Conservation (phyloP, 2,797 vertebrate genomes). For the Syndactyla subalaris region DNA sequence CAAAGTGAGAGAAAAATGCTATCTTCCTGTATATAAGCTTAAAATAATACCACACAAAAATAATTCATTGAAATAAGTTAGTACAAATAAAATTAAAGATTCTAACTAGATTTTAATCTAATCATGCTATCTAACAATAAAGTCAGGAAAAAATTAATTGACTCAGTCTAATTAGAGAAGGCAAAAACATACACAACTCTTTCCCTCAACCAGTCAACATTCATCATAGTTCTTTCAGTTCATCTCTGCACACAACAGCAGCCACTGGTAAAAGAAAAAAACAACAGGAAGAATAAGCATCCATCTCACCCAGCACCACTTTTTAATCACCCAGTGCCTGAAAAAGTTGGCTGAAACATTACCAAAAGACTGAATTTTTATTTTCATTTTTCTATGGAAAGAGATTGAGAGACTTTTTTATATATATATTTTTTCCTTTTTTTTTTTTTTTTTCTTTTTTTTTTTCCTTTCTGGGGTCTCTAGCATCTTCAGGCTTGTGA, state of each 20-base stretch:
- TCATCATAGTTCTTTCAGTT: neutral
- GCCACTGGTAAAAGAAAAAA: neutral
- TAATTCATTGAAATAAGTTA: neutral
- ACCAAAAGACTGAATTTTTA: neutral
- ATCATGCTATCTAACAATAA: neutral
- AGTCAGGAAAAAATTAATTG: neutral
- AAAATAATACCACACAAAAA: neutral
- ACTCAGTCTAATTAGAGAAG: neutral
- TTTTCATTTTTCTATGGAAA: neutral
- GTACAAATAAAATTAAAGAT: neutral
- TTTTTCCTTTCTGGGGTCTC: neutral
- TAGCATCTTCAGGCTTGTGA: neutral
- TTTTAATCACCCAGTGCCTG: neutral
- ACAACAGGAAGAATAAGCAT: neutral
- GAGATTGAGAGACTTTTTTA: too few relatives aligned
- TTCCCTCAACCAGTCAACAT: neutral
- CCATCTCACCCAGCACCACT: neutral
- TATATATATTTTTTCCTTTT: too few relatives aligned
- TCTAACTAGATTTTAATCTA: neutral
- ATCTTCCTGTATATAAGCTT: neutral
- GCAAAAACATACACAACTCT: neutral
- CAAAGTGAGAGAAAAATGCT: neutral
- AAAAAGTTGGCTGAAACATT: neutral
- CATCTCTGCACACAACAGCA: neutral
- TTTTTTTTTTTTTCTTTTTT: fast-evolving